Percentiles rank a stretch among this genome's conserved stretches.
These are phyloP conservation scores for Apotomis turbidana DNA, from an alignment of 2,888 invertebrate genomes.

Conservation along the genomic window DNA sequence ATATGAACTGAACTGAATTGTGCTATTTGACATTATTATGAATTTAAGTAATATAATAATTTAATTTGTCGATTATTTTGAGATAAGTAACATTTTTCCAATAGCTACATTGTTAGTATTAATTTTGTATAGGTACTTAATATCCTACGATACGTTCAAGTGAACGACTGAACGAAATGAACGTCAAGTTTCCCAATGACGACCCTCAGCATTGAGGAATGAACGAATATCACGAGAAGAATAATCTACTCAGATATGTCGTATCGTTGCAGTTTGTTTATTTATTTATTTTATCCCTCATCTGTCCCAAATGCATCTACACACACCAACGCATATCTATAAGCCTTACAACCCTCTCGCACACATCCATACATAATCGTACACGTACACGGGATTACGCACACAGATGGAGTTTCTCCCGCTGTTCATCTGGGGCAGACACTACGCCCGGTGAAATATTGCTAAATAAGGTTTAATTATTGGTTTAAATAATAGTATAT, in stretches of 20 bases:
- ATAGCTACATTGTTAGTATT: no score
- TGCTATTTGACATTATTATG: no score
- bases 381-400: conserved; percentile 38
- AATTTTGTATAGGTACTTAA: no score
- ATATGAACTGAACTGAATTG: no score
- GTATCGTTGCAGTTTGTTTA: not conserved
- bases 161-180: no score
- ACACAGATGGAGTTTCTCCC: conserved; percentile 29
- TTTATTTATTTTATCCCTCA: not conserved
- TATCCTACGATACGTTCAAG: no score
- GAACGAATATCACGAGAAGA: not conserved
- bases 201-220: no score
- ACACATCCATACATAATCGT: conserved; percentile 25
- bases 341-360: conserved; percentile 19
- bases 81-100: no score
- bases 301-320: conserved; percentile 22
- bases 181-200: no score
- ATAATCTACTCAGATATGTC: not conserved
- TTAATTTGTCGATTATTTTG: no score
- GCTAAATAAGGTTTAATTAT: conserved; percentile 11
- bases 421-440: conserved; percentile 22
- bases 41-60: no score
- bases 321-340: conserved; percentile 8
- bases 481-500: no score
- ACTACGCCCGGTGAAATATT: not conserved